Evolutionary conservation across 30 jellyfish, hydroid and myxozoan genomes (phyloP).

Genomic region (Phacellophora camtschatica): DNA sequence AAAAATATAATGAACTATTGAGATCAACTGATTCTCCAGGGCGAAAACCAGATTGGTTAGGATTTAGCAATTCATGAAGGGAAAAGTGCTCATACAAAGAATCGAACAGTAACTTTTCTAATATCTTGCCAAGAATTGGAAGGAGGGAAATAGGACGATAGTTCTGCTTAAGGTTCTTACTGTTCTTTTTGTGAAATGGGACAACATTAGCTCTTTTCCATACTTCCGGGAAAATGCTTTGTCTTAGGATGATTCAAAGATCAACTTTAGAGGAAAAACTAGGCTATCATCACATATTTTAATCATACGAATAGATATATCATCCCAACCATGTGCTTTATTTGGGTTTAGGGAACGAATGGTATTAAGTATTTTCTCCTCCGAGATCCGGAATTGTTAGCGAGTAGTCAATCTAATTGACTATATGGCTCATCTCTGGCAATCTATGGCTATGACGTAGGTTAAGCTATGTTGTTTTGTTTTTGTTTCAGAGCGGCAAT

Average conservation of each 20-base stretch:
- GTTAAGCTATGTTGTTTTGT: too few relatives aligned
- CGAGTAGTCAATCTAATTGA: too few relatives aligned
- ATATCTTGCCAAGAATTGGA: neutral
- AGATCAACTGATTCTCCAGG: neutral
- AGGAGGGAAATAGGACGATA: conserved; percentile 17
- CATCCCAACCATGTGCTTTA: too few relatives aligned
- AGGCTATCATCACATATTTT: too few relatives aligned
- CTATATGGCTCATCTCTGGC: too few relatives aligned
- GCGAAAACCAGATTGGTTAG: neutral
- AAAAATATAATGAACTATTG: neutral
- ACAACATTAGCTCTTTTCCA: neutral
- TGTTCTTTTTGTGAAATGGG: neutral
- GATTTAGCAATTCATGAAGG: neutral
- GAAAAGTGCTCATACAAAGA: neutral
- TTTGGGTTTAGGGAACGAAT: too few relatives aligned
- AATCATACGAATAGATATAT: too few relatives aligned
- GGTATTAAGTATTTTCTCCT: neutral
- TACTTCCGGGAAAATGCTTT: too few relatives aligned
- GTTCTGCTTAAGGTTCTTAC: neutral
- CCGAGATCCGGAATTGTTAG: neutral
- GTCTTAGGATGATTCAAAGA: too few relatives aligned
- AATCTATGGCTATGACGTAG: too few relatives aligned
- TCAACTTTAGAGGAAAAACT: too few relatives aligned
- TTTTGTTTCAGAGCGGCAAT: conserved; percentile 15
- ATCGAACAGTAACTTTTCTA: neutral